Evolutionary conservation across 2,113 vertebrate species (phyloP).

Genomic region (Brachypodius melanocephalos): DNA sequence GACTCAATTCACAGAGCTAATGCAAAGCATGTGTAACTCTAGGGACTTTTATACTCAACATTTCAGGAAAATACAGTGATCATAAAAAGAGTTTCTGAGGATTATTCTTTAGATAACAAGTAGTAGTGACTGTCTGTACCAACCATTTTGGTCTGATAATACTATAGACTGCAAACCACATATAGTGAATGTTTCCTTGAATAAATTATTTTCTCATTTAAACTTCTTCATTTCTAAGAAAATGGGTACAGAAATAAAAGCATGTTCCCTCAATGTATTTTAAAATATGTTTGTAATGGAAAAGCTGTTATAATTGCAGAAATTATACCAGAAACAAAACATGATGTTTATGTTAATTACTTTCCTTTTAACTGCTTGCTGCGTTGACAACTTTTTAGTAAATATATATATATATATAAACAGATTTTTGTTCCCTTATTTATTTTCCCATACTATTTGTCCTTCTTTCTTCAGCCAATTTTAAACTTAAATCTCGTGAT

Average conservation of each 20-base stretch:
- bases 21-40: constrained; percentile 20
- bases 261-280: neutral
- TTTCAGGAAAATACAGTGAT: neutral
- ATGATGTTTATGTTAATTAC: neutral
- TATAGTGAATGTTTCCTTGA: neutral
- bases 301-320: constrained; percentile 21
- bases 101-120: constrained; percentile 29
- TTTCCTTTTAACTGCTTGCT: neutral
- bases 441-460: neutral
- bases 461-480: neutral
- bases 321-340: constrained; percentile 10
- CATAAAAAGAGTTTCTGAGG: neutral
- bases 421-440: neutral
- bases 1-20: constrained; percentile 3
- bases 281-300: neutral
- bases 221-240: constrained; percentile 14
- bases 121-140: neutral
- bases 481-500: neutral
- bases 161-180: neutral
- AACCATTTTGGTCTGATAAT: neutral
- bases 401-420: neutral
- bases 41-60: neutral
- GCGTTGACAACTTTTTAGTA: neutral
- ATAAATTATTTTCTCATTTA: constrained; percentile 42
- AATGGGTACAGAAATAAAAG: neutral